Conservation (phyloP, 2,888 invertebrate species). For the Coenonympha glycerion region DNA sequence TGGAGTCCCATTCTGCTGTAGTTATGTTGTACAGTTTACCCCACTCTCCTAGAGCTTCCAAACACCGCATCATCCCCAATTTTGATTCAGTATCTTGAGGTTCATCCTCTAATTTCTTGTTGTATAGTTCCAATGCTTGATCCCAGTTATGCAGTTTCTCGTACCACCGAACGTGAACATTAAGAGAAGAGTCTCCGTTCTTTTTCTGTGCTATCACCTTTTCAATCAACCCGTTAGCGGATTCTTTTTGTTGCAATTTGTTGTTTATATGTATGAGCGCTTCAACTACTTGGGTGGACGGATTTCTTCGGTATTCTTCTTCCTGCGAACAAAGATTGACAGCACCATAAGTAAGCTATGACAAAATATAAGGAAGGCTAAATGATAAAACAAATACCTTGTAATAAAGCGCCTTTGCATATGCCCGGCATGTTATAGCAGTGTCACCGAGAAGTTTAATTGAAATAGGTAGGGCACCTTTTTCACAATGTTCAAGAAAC, state of each 20-base stretch:
- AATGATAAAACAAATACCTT: slow-evolving; percentile 49
- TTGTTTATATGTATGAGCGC: slow-evolving; percentile 97
- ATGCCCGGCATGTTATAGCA: slow-evolving; percentile 93
- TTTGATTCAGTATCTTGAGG: slow-evolving; percentile 84
- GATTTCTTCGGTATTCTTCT: slow-evolving; percentile 87
- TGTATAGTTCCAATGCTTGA: slow-evolving; percentile 92
- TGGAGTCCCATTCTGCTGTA: slow-evolving; percentile 78
- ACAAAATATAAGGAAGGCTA: neutral
- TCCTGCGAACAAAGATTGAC: slow-evolving; percentile 71
- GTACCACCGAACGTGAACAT: slow-evolving; percentile 90
- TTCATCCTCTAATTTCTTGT: slow-evolving; percentile 81
- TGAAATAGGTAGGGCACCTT: slow-evolving; percentile 93
- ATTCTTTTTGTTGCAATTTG: slow-evolving; percentile 98
- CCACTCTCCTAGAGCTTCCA: slow-evolving; percentile 99
- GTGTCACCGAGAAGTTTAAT: slow-evolving; percentile 90
- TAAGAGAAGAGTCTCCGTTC: slow-evolving; percentile 74
- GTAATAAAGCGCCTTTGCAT: slow-evolving; percentile 79
- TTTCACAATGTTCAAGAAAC: slow-evolving; percentile 99
- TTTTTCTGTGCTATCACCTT: slow-evolving; percentile 88
- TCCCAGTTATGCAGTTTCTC: slow-evolving; percentile 99
- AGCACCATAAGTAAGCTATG: neutral
- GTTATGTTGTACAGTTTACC: slow-evolving; percentile 87
- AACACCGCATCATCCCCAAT: slow-evolving; percentile 96
- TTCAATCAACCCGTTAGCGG: slow-evolving; percentile 93
- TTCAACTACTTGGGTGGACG: slow-evolving; percentile 88